phyloP scores from a whole-genome alignment of 2,797 vertebrate genomes.

The Argentina silus region DNA sequence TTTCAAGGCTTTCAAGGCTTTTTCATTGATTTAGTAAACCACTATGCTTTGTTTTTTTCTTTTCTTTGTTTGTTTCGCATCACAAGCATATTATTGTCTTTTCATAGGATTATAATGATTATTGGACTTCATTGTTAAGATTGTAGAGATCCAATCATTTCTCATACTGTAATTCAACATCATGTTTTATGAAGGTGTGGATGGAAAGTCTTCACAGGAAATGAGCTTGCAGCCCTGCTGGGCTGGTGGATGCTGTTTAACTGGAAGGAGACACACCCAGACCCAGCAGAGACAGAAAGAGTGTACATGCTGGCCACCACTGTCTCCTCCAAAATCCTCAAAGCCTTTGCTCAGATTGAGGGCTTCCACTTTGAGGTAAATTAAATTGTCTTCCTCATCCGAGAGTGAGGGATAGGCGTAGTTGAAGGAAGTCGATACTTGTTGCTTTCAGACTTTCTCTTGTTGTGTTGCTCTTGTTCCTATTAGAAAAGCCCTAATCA shows the following conservation, averaged over 20 bases:
- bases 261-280: constrained; percentile 81
- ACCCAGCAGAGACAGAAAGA: constrained; percentile 68
- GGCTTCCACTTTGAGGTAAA: constrained; percentile 92
- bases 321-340: constrained; percentile 93
- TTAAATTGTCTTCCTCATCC: constrained; percentile 49
- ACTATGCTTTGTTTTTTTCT: no score
- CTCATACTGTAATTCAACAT: no score
- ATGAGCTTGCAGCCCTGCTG: constrained; percentile 90
- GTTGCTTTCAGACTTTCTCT: not conserved
- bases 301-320: constrained; percentile 94
- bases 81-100: no score
- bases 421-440: not conserved
- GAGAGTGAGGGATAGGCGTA: not conserved
- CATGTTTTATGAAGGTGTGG: constrained; percentile 65
- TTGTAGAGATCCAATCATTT: no score
- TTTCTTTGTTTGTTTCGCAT: no score
- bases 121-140: no score
- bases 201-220: constrained; percentile 95
- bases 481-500: no score
- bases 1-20: no score
- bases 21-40: no score
- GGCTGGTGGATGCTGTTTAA: constrained; percentile 96
- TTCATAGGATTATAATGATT: no score
- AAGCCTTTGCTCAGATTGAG: constrained; percentile 85
- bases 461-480: not conserved